These are phyloP conservation scores for Eulimnadia texana DNA, from an alignment of 1,140 invertebrate species.

Conservation along the genomic window DNA sequence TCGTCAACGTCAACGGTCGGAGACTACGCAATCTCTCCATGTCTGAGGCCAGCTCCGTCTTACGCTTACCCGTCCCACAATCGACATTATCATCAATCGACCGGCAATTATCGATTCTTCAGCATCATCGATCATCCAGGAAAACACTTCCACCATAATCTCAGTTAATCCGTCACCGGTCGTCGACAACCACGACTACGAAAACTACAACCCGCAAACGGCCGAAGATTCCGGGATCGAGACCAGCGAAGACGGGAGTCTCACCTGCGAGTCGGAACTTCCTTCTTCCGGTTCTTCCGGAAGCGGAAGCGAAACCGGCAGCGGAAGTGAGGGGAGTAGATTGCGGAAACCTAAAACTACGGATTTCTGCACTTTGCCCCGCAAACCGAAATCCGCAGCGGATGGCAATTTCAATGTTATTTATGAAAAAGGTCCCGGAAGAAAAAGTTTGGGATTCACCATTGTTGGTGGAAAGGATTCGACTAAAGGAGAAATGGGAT, in stretches of 20 bases:
- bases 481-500: constrained; percentile 69
- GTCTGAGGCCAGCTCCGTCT: constrained; percentile 40
- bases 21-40: constrained; percentile 42
- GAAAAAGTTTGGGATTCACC: constrained; percentile 75
- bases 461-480: constrained; percentile 83
- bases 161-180: neutral
- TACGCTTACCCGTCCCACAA: constrained; percentile 44
- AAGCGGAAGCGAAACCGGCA: neutral
- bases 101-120: neutral
- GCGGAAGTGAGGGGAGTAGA: no score
- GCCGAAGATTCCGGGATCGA: constrained; percentile 14
- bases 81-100: constrained; percentile 48
- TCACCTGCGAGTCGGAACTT: constrained; percentile 2
- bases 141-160: neutral
- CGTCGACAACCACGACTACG: neutral
- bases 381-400: constrained; percentile 23
- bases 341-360: constrained; percentile 18
- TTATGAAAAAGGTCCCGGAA: constrained; percentile 66
- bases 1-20: constrained; percentile 48
- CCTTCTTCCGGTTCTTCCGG: neutral
- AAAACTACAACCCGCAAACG: constrained; percentile 1
- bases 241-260: constrained; percentile 9
- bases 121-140: no score
- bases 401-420: constrained; percentile 53
- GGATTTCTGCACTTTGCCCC: constrained; percentile 25